A percentile compares a stretch with the other conserved stretches of the same genome.
phyloP scores from a whole-genome alignment of 2,888 invertebrate genomes.

The Eledona agricola region DNA sequence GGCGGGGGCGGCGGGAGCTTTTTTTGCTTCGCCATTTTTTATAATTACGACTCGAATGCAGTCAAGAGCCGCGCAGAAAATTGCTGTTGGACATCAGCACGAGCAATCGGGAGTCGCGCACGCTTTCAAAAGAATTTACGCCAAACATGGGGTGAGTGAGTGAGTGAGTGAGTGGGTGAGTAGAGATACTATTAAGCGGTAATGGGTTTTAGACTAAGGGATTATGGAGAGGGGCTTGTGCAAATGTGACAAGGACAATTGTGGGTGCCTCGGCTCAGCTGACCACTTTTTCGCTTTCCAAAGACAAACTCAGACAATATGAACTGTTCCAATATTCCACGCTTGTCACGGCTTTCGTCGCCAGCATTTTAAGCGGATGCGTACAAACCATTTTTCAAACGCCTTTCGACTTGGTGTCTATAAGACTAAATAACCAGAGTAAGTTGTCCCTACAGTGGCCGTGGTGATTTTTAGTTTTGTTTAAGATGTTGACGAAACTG shows the following conservation, averaged over 20 bases:
- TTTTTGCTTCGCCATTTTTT: slow-evolving; percentile 78
- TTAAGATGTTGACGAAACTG: slow-evolving; percentile 70
- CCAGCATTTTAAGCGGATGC: slow-evolving; percentile 80
- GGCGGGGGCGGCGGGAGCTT: slow-evolving; percentile 75
- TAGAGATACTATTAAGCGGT: not conserved
- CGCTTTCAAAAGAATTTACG: slow-evolving; percentile 66
- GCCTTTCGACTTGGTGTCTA: slow-evolving; percentile 87
- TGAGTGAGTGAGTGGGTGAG: not conserved
- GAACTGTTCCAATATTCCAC: slow-evolving; percentile 60
- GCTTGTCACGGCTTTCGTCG: slow-evolving; percentile 68
- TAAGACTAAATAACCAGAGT: slow-evolving; percentile 91
- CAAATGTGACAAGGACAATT: slow-evolving; percentile 74
- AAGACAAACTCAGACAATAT: slow-evolving; percentile 63
- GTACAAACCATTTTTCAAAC: slow-evolving; percentile 80
- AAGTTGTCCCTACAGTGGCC: slow-evolving; percentile 29
- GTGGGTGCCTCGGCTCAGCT: slow-evolving; percentile 87
- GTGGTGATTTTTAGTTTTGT: slow-evolving; percentile 37
- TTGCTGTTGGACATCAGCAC: slow-evolving; percentile 89
- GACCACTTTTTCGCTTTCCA: slow-evolving; percentile 77
- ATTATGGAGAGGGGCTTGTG: slow-evolving; percentile 80
- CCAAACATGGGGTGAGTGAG: slow-evolving; percentile 67
- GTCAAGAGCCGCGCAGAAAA: slow-evolving; percentile 73
- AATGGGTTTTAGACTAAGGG: slow-evolving; percentile 63
- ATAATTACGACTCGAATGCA: slow-evolving; percentile 89
- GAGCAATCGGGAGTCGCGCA: slow-evolving; percentile 69